Base-by-base conservation (phyloP, 2,797 vertebrate species). In the Huso huso region DNA sequence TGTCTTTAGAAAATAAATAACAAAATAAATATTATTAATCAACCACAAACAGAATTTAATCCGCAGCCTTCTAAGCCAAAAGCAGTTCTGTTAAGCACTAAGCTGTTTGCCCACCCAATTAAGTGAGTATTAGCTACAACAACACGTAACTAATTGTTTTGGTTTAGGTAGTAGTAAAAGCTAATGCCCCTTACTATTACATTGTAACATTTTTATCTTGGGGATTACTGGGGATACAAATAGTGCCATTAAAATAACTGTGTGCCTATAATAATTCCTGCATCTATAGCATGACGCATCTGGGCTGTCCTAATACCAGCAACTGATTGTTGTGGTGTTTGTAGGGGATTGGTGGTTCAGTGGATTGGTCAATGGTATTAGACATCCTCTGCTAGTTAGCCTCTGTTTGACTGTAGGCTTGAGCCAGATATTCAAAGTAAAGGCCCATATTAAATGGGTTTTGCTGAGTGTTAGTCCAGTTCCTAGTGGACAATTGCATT, bases 391-490 rank as follows among this genome's bases (percentile, higher is more conserved):
- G 64, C 52, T 13, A 37, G 23, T 61, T 64, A 64, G 69, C 52
- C 66, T 67, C 49, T 64, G 49, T 15, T 53, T 48, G 62, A 48
- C 62, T 8, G 23, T 8, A 13, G 57, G 15, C 52, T 73, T 77
- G 78, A 73, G 76, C 13, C 60, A 51, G 72, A 80, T 18, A 18
- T 18, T 18, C 18, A 18, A 18, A 18, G 18, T 18, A 18, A 18
- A 18, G 18, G 18, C 2, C 18, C 18, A 18, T 18, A 1, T 18
- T 18, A 18, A 18, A 2, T 18, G 18, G 15, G 1, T 18, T 18
- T 18, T 18, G 18, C 2, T 18, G 18, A 18, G 18, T 18, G 18
- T 18, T 18, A 2, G 37, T 37, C 37, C 37, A 37, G 37, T 37
- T 37, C 37, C 37, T 37, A 37, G 37, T 37, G 37, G 37, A 37